Evolutionary conservation across 2,888 invertebrate species (phyloP).

Genomic region (Boloria selene): DNA sequence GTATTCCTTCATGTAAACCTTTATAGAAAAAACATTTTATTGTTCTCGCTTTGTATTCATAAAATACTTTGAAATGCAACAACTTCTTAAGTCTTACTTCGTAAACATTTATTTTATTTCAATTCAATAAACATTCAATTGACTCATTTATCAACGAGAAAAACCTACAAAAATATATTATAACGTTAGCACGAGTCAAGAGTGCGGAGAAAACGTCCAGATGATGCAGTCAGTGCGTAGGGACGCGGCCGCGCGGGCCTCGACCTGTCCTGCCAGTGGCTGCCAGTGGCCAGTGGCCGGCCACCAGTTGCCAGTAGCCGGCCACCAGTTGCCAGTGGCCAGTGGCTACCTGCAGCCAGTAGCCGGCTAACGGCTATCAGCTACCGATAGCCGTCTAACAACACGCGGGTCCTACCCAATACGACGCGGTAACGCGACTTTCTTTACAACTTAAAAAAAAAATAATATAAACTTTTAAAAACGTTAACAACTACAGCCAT

Average conservation of each 20-base stretch:
- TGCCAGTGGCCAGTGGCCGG: slow-evolving; percentile 18
- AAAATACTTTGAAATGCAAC: slow-evolving; percentile 83
- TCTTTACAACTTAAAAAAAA: slow-evolving; percentile 67
- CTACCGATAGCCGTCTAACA: slow-evolving; percentile 40
- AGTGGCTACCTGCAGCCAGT: slow-evolving; percentile 27
- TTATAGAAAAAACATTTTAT: slow-evolving; percentile 81
- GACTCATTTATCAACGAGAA: slow-evolving; percentile 82
- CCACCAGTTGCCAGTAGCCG: neutral
- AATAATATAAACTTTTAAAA: slow-evolving; percentile 76
- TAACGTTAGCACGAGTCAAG: slow-evolving; percentile 78
- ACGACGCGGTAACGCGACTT: slow-evolving; percentile 55
- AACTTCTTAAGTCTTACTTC: slow-evolving; percentile 80
- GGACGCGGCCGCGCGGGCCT: slow-evolving; percentile 41
- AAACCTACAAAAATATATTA: slow-evolving; percentile 81
- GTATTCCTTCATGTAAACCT: slow-evolving; percentile 76
- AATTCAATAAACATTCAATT: slow-evolving; percentile 81
- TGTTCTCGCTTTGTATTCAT: slow-evolving; percentile 81
- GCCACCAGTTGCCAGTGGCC: too few species aligned
- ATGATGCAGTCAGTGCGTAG: slow-evolving; percentile 44
- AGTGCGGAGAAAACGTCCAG: slow-evolving; percentile 60
- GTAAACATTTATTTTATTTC: slow-evolving; percentile 77
- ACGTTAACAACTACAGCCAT: slow-evolving; percentile 81
- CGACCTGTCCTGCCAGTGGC: slow-evolving; percentile 30
- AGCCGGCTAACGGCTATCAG: slow-evolving; percentile 26
- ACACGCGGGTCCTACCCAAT: slow-evolving; percentile 58